Conservation (phyloP, 30 jellyfish, hydroid and myxozoan genomes). For the Aurelia sp. region DNA sequence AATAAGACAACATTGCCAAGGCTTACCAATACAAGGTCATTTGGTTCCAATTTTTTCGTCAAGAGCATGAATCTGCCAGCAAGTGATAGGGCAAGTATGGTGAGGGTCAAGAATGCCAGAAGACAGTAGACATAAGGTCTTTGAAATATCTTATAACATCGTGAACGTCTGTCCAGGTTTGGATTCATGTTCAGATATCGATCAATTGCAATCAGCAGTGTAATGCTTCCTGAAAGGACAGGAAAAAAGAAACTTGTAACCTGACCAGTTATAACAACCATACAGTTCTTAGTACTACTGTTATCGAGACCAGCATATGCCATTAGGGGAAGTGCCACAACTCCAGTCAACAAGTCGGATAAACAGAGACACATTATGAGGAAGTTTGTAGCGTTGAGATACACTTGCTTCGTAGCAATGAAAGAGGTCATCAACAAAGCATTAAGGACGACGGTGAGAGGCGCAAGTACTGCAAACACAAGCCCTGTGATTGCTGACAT, state of each 20-base stretch:
- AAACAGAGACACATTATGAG: background rate
- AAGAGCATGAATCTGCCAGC: too few relatives aligned
- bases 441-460: too few relatives aligned
- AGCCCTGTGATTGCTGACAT: too few relatives aligned
- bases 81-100: too few relatives aligned
- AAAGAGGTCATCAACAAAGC: background rate
- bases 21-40: too few relatives aligned
- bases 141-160: too few relatives aligned
- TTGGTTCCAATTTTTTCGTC: too few relatives aligned
- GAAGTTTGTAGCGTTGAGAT: background rate
- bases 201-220: slow-evolving; percentile 28
- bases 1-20: too few relatives aligned
- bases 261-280: background rate
- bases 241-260: background rate
- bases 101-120: too few relatives aligned
- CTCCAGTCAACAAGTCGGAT: background rate
- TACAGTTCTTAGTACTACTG: background rate
- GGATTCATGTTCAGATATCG: slow-evolving; percentile 50
- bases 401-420: background rate
- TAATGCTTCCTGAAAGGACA: background rate
- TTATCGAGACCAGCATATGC: background rate
- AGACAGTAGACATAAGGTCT: too few relatives aligned
- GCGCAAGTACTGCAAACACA: too few relatives aligned
- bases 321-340: background rate
- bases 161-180: too few relatives aligned